Evolutionary conservation across 2,888 invertebrate species (phyloP), one percentile per base, ranked within the genome.

Genomic region (Acronicta psi): DNA sequence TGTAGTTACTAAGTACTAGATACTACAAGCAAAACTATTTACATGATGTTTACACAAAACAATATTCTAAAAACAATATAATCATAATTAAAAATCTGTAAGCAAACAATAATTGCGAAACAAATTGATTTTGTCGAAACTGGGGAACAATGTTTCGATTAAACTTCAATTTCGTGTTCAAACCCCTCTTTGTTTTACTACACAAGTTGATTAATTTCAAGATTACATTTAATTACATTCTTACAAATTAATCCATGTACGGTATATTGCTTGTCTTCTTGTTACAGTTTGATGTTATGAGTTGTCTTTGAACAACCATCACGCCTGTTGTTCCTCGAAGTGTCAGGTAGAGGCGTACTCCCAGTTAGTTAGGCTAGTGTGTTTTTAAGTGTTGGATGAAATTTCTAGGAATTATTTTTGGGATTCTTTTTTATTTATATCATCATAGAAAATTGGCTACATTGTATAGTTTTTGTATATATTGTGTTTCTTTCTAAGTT

Each of bases 81-180:
- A 40, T 43, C 0, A 14, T 43, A 60, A 55, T 60, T 58, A 57
- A 52, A 50, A 58, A 51, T 34, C 51, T 58, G 14, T 37, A 61
- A 13, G 44, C 47, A 50, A 31, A 59, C 17, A 60, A 55, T 46
- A 55, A 51, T 37, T 31, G 38, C 23, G 36, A 17, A 66, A 59
- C 59, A 68, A 72, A 75, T 75, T 75, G 41, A 71, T 67, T 56
- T 34, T 43, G 43, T 14, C 40, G 41, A 57, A 65, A 53, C 61
- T 72, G 50, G 38, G 36, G 40, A 62, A 72, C 73, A 73, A 73
- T 72, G 56, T 72, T 73, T 58, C 53, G 47, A 68, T 60, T 68
- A 43, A 56, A 68, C 38, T 60, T 72, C 52, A 68, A 75, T 75
- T 64, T 66, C 25, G 20, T 42, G 41, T 47, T 46, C 11, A 43